Evolutionary conservation across 2,113 vertebrate species (phyloP).

Genomic region (Poecilia latipinna): DNA sequence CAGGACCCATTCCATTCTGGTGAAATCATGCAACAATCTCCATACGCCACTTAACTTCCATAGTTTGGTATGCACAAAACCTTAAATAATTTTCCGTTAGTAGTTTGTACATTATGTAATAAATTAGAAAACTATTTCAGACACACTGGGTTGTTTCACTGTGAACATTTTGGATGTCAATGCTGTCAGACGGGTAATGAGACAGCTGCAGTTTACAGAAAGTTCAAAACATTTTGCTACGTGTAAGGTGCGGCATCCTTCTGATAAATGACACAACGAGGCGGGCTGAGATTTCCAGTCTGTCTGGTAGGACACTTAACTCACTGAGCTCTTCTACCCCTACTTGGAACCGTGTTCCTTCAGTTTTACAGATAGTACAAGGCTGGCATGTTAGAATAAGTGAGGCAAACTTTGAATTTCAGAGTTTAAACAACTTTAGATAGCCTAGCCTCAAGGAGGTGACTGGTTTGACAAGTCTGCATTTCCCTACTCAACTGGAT

Average conservation of each 20-base stretch:
- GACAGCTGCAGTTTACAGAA: neutral
- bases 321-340: constrained; percentile 22
- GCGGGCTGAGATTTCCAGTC: constrained; percentile 68
- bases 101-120: too few species aligned
- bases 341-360: neutral
- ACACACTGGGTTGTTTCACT: too few species aligned
- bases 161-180: too few species aligned
- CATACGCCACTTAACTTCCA: too few species aligned
- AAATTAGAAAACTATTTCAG: too few species aligned
- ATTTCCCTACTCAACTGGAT: constrained; percentile 25
- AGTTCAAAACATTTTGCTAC: neutral
- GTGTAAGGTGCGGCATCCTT: neutral
- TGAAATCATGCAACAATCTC: too few species aligned
- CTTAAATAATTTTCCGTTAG: too few species aligned
- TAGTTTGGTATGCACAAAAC: too few species aligned
- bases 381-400: neutral
- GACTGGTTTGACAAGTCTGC: constrained; percentile 71
- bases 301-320: constrained; percentile 77
- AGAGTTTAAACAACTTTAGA: neutral
- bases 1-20: too few species aligned
- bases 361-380: too few species aligned
- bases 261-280: constrained; percentile 10
- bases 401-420: constrained; percentile 8
- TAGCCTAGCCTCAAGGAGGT: constrained; percentile 55
- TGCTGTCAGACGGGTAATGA: neutral